Conservation (phyloP, 2,113 vertebrate species). For the Myotis yumanensis region DNA sequence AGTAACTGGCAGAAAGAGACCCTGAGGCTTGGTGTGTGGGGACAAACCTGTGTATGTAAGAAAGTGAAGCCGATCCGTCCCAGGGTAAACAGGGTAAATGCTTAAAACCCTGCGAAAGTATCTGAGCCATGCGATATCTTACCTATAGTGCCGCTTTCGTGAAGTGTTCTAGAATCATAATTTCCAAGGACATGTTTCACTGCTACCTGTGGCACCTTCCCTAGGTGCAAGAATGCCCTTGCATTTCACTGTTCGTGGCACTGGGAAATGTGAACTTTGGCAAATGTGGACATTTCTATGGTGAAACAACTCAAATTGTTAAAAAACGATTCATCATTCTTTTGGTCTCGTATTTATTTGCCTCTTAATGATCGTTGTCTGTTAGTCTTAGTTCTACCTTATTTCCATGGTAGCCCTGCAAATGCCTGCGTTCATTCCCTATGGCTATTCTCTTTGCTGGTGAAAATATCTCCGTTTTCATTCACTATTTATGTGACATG, state of each 20-base stretch:
- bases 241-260: rapidly evolving
- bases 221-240: background rate
- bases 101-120: background rate
- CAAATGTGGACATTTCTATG: background rate
- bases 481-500: constrained; percentile 54
- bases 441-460: background rate
- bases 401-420: background rate
- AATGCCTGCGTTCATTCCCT: background rate
- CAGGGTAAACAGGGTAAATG: background rate
- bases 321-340: background rate
- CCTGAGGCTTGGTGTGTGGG: background rate
- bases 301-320: background rate
- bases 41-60: constrained; percentile 35
- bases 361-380: background rate
- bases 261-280: background rate
- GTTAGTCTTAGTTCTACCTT: background rate
- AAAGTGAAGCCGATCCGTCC: background rate
- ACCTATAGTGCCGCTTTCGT: background rate
- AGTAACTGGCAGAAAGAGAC: background rate
- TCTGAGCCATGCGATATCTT: background rate
- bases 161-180: background rate
- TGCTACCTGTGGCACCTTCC: no score
- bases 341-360: background rate
- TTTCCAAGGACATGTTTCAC: background rate
- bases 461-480: constrained; percentile 32